Evolutionary conservation across 2,797 vertebrate species (phyloP), one percentile per base, ranked within the genome.

Genomic region (Scomberomorus guttatus): DNA sequence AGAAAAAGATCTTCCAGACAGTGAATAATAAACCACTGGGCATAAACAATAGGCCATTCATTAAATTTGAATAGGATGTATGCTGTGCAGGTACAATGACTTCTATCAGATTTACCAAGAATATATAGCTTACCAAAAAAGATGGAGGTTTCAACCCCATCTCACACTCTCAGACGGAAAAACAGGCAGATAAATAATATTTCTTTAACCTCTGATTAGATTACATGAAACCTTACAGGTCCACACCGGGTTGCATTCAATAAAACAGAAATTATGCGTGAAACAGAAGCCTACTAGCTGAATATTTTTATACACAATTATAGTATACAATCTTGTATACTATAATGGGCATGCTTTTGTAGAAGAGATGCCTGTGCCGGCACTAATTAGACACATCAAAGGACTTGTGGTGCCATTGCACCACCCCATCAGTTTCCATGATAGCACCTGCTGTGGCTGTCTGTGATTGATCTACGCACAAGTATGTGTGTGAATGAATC

Each of bases 301-400:
- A n/a, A 1, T 7, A 46, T 18, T 44, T 56, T 50, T 66, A 2
- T 48, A 17, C 4, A 37, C 14, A 25, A 1, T 32, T 17, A 3
- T 17, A 25, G 22, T 4, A 34, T 32, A 46, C 27, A 27, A 25
- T 39, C 25, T 67, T 57, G 59, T 15, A 13, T 13, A 27, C 20
- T 75, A 42, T 63, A 67, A 81, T 27, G 27, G 78, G 20, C 39
- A 34, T 29, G 39, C 46, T 64, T 74, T 48, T 84, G 57, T 60
- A 60, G 48, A 66, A 66, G 75, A 84, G 22, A 70, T 7, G 13
- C 34, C 54, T 22, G 65, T 76, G 85, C 60, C 72, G 77, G n/a
- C 46, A 56, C 74, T 90, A 90, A 92, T 90, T 88, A 82, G 84
- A 75, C 77, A 82, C 76, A 84, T 89, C 76, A 86, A 84, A 87